Evolutionary conservation across 2,113 vertebrate species (phyloP), one percentile per base, ranked within the genome.

Genomic region (Phrynocephalus versicolor): DNA sequence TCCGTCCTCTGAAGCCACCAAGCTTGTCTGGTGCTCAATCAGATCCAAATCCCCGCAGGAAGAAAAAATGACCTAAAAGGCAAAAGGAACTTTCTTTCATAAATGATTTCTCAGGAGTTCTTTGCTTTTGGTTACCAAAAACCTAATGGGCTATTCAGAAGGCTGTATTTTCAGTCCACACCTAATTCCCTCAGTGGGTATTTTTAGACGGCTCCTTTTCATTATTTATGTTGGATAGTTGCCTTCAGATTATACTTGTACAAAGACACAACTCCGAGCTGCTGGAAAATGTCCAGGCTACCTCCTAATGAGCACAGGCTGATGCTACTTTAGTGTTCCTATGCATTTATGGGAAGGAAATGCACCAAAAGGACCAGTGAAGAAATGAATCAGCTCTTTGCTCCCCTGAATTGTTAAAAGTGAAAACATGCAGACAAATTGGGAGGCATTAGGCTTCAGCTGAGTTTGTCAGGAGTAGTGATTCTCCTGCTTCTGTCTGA

Each of bases 21-120:
- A 95, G 69, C 98, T 99, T 0, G 97, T 96, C 90, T 99, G 97
- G 85, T 99, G 97, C 94, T 99, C 99, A 91, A 98, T 98, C 94
- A 99, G 96, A 86, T 99, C 99, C 97, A 99, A 91, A 92, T 99
- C 99, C 25, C 99, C 99, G 87, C 98, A 99, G 21, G 99, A 99
- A 23, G 99, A 99, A 95, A 99, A 99, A 95, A 99, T 99, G 84
- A 99, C 99, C 99, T 99, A 93, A 9, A 83, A 73, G 86, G 84
- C 82, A 92, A 90, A 89, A 51, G 71, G 82, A 84, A 92, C 89
- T 84, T 77, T 92, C 88, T 79, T 89, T 90, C 88, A 94, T 93
- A 95, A 92, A 94, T 90, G 83, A 3, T 87, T 92, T 85, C 88
- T 80, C 90, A 88, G 58, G 1, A 58, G 79, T 77, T 88, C 93